Evolutionary conservation across 1,140 invertebrate genomes (phyloP).

Genomic region (Drosophila prosaltans): DNA sequence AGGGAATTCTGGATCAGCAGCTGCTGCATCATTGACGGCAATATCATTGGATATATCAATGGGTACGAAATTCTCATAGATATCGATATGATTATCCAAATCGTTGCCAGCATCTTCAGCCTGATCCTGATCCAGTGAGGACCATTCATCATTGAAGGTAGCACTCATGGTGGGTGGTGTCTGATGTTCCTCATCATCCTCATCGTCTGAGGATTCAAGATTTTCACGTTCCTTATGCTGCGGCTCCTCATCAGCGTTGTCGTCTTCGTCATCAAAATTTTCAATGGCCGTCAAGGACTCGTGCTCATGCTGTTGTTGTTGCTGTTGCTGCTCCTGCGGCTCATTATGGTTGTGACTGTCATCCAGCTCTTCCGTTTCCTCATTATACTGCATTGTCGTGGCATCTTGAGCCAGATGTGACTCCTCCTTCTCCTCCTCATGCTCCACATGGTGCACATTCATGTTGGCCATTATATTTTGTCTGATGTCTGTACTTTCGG

Average conservation of each 20-base stretch:
- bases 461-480: conserved; percentile 39
- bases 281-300: conserved; percentile 47
- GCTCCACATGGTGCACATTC: conserved; percentile 16
- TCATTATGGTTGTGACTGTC: conserved; percentile 51
- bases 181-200: conserved; percentile 48
- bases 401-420: conserved; percentile 48
- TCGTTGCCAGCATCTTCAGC: conserved; percentile 55
- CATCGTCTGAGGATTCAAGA: conserved; percentile 63
- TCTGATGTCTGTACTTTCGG: conserved; percentile 43
- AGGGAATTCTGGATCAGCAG: conserved; percentile 57
- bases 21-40: conserved; percentile 75
- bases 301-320: background rate
- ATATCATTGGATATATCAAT: conserved; percentile 82
- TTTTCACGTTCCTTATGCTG: conserved; percentile 56
- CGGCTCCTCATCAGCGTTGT: conserved; percentile 26
- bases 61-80: conserved; percentile 60
- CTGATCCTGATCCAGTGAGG: conserved; percentile 41
- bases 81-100: conserved; percentile 74
- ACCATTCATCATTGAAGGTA: conserved; percentile 74
- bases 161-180: conserved; percentile 59
- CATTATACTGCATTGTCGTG: conserved; percentile 57
- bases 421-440: conserved; percentile 8
- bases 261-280: conserved; percentile 36
- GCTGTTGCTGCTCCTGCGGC: conserved; percentile 28
- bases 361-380: conserved; percentile 55